A percentile compares a stretch with the other conserved stretches of the same genome.
Conservation (phyloP, 2,797 vertebrate species). For the Chromis chromis region DNA sequence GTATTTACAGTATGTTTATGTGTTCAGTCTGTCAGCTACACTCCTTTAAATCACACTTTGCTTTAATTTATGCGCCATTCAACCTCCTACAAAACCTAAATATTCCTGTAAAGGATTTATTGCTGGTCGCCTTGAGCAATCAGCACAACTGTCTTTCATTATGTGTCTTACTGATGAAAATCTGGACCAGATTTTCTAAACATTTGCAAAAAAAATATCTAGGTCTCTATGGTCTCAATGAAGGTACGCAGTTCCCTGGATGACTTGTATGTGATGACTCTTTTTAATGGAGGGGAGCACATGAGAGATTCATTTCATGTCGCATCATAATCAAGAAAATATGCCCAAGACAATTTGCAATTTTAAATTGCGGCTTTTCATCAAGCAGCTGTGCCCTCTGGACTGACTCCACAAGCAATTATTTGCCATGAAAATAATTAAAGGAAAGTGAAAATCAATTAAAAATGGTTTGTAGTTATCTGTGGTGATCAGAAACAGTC, state of each 20-base stretch:
- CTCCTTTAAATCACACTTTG: background rate
- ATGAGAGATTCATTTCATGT: background rate
- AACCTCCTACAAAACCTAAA: background rate
- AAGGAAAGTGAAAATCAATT: no score
- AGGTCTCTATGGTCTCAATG: background rate
- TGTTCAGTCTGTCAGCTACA: background rate
- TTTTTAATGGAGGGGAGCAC: no score
- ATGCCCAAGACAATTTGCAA: background rate
- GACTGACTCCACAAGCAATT: background rate
- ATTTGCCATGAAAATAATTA: background rate
- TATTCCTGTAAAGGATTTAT: background rate
- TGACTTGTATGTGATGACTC: no score
- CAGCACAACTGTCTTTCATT: constrained; percentile 6
- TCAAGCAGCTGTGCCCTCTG: background rate
- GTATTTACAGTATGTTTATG: background rate
- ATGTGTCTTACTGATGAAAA: background rate
- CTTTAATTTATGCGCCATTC: background rate
- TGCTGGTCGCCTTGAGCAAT: background rate
- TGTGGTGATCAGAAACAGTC: no score
- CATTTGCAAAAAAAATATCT: background rate
- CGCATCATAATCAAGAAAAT: background rate
- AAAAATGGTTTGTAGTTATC: no score
- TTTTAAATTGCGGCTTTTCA: background rate
- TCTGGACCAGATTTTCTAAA: background rate
- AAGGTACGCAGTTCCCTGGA: no score